Percentiles rank a stretch among this genome's conserved stretches.
These are phyloP conservation scores for Carcina quercana DNA, from an alignment of 2,888 invertebrate genomes.

Conservation along the genomic window DNA sequence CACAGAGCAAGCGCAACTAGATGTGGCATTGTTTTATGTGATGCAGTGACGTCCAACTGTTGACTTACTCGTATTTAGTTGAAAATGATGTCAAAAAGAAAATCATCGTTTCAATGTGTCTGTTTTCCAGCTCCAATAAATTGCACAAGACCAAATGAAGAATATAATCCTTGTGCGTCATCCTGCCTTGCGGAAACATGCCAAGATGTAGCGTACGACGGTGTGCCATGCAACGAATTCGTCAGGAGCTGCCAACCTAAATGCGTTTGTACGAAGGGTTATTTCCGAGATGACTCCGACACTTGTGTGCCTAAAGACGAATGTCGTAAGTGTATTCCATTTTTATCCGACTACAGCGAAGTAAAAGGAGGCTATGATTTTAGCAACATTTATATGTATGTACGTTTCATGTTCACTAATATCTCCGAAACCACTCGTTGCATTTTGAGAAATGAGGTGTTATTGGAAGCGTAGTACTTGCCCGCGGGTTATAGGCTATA, in stretches of 20 bases:
- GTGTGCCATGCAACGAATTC: slow-evolving; percentile 25
- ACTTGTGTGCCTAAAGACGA: slow-evolving; percentile 24
- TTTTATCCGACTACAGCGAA: background rate
- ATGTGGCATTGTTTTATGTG: too few species aligned
- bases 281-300: slow-evolving; percentile 23
- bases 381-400: too few species aligned
- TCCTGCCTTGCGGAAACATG: slow-evolving; percentile 25
- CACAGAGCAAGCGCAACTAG: too few species aligned
- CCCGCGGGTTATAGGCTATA: too few species aligned
- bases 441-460: too few species aligned
- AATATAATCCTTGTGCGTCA: slow-evolving; percentile 23
- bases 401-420: too few species aligned
- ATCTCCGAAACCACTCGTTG: too few species aligned
- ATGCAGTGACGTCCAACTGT: too few species aligned
- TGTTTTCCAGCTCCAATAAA: slow-evolving; percentile 22
- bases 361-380: background rate
- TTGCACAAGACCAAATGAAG: slow-evolving; percentile 25
- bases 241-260: slow-evolving; percentile 24
- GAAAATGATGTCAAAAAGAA: too few species aligned
- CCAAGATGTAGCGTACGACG: slow-evolving; percentile 9
- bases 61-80: too few species aligned
- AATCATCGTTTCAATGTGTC: too few species aligned
- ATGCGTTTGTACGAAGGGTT: slow-evolving; percentile 28
- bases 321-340: slow-evolving; percentile 21
- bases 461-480: too few species aligned